Evolutionary conservation across 2,797 vertebrate genomes (phyloP).

Genomic region (Clarias fuscus): DNA sequence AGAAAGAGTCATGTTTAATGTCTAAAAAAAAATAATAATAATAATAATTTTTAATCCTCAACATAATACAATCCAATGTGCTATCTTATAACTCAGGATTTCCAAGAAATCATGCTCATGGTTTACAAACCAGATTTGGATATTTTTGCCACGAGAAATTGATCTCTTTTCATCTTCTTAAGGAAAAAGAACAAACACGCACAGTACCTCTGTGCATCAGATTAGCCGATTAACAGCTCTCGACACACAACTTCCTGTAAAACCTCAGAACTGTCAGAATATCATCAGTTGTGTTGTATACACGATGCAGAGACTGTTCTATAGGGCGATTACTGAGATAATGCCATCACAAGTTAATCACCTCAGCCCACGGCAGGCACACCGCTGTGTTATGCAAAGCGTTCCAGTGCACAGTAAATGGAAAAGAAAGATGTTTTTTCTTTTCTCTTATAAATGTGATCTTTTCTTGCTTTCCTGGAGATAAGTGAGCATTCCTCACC

Average conservation of each 20-base stretch:
- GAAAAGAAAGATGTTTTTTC: constrained; percentile 61
- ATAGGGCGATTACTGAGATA: constrained; percentile 71
- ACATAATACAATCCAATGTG: constrained; percentile 41
- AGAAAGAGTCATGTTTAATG: background rate
- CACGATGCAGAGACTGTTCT: constrained; percentile 67
- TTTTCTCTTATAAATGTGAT: background rate
- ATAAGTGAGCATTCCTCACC: background rate
- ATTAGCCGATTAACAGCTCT: constrained; percentile 79
- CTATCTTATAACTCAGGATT: constrained; percentile 63
- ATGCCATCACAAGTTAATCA: constrained; percentile 77
- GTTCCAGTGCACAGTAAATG: constrained; percentile 49
- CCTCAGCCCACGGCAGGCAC: constrained; percentile 64
- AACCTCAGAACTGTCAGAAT: constrained; percentile 60
- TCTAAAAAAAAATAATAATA: background rate
- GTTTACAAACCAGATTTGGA: constrained; percentile 72
- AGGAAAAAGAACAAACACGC: constrained; percentile 63
- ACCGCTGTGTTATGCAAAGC: constrained; percentile 74
- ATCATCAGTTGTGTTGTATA: constrained; percentile 61
- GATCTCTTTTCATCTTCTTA: constrained; percentile 56
- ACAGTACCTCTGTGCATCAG: constrained; percentile 67
- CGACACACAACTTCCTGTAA: constrained; percentile 56
- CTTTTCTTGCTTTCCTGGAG: background rate
- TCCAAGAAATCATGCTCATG: constrained; percentile 64
- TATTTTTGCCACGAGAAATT: constrained; percentile 72
- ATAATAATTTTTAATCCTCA: background rate